Evolutionary conservation across 2,888 invertebrate genomes (phyloP).

Genomic region (Griposia aprilina): DNA sequence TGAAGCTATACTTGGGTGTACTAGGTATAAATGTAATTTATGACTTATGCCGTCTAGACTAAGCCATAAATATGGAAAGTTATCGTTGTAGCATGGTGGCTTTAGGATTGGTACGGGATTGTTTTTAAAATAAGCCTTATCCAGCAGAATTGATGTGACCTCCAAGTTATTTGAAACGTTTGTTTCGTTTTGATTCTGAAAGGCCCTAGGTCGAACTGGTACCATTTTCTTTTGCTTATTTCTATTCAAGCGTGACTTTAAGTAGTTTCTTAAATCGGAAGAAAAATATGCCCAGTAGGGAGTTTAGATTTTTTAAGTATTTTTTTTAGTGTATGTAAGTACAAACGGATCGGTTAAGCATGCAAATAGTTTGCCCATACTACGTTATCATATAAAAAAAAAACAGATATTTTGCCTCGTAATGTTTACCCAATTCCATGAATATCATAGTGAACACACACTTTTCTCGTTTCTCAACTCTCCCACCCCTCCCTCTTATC

Average conservation of each 20-base stretch:
- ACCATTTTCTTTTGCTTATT: not conserved
- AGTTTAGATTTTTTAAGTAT: not conserved
- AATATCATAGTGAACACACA: slow-evolving; percentile 13
- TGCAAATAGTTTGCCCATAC: not conserved
- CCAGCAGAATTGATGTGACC: not conserved
- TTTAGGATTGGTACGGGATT: slow-evolving; percentile 3
- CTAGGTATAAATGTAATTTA: slow-evolving; percentile 29
- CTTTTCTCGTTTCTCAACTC: no score
- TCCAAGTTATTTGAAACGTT: not conserved
- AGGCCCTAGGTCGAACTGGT: not conserved
- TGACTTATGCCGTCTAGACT: slow-evolving; percentile 62
- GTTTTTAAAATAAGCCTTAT: slow-evolving; percentile 1
- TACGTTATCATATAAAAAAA: not conserved
- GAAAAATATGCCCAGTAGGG: no score
- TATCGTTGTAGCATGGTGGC: slow-evolving; percentile 29
- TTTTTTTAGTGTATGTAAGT: not conserved
- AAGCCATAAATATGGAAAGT: slow-evolving; percentile 48
- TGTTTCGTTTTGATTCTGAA: not conserved
- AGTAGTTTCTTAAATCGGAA: no score
- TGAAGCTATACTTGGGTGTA: not conserved
- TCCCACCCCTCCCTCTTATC: no score
- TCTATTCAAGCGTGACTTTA: not conserved
- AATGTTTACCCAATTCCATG: not conserved
- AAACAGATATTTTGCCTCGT: not conserved
- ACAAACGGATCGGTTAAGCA: not conserved